A percentile compares a stretch with the other conserved stretches of the same genome.
These are phyloP conservation scores for Brachyhypopomus gauderio DNA, from an alignment of 2,113 vertebrate species.

Conservation along the genomic window DNA sequence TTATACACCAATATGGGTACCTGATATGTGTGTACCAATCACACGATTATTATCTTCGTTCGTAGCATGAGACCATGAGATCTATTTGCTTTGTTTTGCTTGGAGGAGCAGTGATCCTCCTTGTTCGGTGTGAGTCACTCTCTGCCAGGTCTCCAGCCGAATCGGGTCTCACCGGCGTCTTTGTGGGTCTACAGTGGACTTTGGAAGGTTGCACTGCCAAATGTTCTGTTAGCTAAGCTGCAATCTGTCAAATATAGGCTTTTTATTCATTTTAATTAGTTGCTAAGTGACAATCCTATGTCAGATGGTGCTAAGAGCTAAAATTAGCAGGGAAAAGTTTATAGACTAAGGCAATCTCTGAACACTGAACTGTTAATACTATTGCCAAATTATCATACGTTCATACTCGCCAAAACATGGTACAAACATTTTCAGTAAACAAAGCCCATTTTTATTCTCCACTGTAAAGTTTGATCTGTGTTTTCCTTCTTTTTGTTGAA, in stretches of 20 bases:
- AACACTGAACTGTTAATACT: not conserved
- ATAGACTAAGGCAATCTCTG: not conserved
- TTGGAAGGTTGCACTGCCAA: not conserved
- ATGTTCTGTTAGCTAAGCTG: not conserved
- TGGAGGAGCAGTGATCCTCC: conserved; percentile 20
- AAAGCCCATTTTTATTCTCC: not conserved
- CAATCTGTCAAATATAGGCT: not conserved
- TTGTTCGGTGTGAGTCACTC: not conserved
- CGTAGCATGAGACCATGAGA: conserved; percentile 47
- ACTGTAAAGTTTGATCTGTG: not conserved
- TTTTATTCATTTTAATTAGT: not conserved
- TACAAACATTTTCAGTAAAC: conserved; percentile 1
- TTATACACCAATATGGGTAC: conserved; percentile 15
- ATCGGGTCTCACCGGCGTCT: not conserved
- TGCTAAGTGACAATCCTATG: not conserved
- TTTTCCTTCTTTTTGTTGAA: not conserved
- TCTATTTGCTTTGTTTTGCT: conserved; percentile 35
- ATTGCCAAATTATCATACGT: not conserved
- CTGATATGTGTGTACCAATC: conserved; percentile 11
- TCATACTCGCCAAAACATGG: not conserved
- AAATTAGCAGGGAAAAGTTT: not conserved
- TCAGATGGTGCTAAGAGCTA: not conserved
- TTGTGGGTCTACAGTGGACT: not conserved
- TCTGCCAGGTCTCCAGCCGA: conserved; percentile 3
- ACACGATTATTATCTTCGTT: conserved; percentile 33